Evolutionary conservation across 1,140 invertebrate genomes (phyloP).

Genomic region (Pteromalus puparum): DNA sequence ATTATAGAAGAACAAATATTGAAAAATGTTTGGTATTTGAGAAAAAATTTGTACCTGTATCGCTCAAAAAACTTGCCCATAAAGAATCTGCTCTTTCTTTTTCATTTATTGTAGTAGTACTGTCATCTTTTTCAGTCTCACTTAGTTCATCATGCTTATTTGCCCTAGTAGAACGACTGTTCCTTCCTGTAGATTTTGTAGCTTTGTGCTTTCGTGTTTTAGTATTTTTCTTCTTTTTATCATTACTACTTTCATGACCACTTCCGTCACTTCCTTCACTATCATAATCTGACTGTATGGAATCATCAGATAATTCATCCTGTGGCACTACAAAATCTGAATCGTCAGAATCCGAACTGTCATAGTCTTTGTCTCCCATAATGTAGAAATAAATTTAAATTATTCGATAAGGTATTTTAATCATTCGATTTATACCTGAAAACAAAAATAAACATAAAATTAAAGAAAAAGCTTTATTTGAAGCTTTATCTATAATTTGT

Average conservation of each 20-base stretch:
- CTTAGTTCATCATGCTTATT: constrained; percentile 9
- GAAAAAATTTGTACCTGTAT: constrained; percentile 75
- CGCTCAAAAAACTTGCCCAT: constrained; percentile 85
- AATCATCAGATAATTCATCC: not conserved
- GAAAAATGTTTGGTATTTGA: not conserved
- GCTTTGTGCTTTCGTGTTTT: constrained; percentile 35
- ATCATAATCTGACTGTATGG: not conserved
- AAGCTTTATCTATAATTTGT: not conserved
- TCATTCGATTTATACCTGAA: not conserved
- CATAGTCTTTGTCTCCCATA: constrained; percentile 28
- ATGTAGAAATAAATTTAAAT: not conserved
- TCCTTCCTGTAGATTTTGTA: not conserved
- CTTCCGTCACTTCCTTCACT: not conserved
- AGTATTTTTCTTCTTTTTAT: constrained; percentile 45
- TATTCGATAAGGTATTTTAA: not conserved
- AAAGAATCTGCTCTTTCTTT: constrained; percentile 83
- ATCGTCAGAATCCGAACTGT: constrained; percentile 36
- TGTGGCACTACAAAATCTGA: constrained; percentile 13
- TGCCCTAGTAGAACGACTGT: not conserved
- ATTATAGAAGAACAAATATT: not conserved
- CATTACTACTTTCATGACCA: constrained; percentile 36
- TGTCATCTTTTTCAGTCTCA: constrained; percentile 39
- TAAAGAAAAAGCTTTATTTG: not conserved
- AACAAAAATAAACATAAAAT: not conserved
- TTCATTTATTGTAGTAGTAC: constrained; percentile 74